Conservation (phyloP, 1,140 invertebrate genomes). For the Dufourea novaeangliae region DNA sequence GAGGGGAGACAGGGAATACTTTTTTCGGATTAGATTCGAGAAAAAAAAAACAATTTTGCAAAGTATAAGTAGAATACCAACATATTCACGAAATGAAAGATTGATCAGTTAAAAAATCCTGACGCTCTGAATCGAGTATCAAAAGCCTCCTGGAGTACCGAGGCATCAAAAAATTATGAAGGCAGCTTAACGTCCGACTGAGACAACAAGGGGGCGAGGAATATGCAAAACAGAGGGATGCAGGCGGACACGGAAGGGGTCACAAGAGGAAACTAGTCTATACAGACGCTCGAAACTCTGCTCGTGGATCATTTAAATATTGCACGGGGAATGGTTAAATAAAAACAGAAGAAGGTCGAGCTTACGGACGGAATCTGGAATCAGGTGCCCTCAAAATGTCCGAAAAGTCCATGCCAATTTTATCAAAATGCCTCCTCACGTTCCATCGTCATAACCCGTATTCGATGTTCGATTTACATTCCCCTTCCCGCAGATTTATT, state of each 20-base stretch:
- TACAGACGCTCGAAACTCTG: slow-evolving; percentile 22
- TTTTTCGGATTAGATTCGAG: background rate
- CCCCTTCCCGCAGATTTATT: slow-evolving; percentile 2
- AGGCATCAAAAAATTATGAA: slow-evolving; percentile 8
- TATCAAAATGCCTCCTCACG: slow-evolving; percentile 32
- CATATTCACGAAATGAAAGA: slow-evolving; percentile 4
- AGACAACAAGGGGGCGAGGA: background rate
- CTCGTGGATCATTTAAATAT: slow-evolving; percentile 54
- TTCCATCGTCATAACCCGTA: slow-evolving; percentile 19
- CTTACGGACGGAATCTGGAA: slow-evolving; percentile 31
- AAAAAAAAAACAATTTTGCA: too few species aligned
- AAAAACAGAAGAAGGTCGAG: slow-evolving; percentile 45
- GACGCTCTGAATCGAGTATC: background rate
- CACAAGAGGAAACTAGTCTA: background rate
- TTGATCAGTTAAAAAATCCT: background rate
- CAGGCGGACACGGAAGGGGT: too few species aligned
- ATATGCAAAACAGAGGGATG: slow-evolving; percentile 28
- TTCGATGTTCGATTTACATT: slow-evolving; percentile 1
- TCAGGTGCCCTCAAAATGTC: slow-evolving; percentile 10
- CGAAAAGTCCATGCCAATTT: slow-evolving; percentile 21
- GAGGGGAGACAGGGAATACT: background rate
- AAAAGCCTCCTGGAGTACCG: slow-evolving; percentile 15
- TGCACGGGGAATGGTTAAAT: slow-evolving; percentile 47
- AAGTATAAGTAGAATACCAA: too few species aligned
- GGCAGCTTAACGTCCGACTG: background rate